These are phyloP conservation scores for Tenualosa thibaudeaui DNA, from an alignment of 2,797 vertebrate genomes.

Conservation along the genomic window DNA sequence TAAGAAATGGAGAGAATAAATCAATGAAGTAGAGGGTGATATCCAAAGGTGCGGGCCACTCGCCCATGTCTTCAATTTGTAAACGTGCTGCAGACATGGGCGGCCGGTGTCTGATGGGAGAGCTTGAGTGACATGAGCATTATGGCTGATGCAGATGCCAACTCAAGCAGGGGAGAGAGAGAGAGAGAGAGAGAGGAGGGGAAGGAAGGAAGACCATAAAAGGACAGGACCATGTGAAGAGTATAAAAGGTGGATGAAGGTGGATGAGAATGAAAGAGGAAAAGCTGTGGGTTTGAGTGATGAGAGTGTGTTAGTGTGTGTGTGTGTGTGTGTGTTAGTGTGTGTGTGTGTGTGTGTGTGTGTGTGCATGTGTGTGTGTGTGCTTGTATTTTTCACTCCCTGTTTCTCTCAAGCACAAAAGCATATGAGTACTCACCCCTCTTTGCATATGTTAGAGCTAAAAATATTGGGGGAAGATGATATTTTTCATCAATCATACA, in stretches of 20 bases:
- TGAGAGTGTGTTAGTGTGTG: too few species aligned
- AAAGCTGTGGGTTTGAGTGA: not conserved
- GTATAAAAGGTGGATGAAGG: too few species aligned
- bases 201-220: not conserved
- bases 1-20: not conserved
- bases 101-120: not conserved
- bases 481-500: not conserved
- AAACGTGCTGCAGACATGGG: not conserved
- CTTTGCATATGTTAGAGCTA: too few species aligned
- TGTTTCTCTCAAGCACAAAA: too few species aligned
- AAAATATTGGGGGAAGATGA: too few species aligned
- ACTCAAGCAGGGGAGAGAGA: not conserved
- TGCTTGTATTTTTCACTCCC: too few species aligned
- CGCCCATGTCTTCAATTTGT: conserved; percentile 5
- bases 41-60: not conserved
- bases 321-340: too few species aligned
- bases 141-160: not conserved
- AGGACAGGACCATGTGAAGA: not conserved
- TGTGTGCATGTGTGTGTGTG: too few species aligned
- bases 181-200: not conserved
- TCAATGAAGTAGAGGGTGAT: not conserved
- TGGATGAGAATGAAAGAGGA: not conserved
- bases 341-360: too few species aligned
- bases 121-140: not conserved
- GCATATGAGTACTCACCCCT: too few species aligned